A percentile compares a stretch with the other conserved stretches of the same genome.
These are phyloP conservation scores for Andricus grossulariae DNA, from an alignment of 1,140 invertebrate genomes.

Conservation along the genomic window DNA sequence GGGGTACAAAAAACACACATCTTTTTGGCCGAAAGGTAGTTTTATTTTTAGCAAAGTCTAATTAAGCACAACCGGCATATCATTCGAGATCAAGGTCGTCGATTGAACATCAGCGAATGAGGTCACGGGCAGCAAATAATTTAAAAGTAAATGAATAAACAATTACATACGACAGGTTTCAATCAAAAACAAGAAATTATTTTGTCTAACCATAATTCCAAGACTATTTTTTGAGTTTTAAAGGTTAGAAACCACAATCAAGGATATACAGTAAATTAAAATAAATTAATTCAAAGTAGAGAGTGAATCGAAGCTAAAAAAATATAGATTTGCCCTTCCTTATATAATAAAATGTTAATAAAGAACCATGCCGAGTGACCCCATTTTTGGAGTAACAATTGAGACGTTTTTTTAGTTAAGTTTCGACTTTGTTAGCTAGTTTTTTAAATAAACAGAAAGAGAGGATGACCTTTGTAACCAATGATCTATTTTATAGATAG, in stretches of 20 bases:
- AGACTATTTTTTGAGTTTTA: no score
- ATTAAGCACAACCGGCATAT: conserved; percentile 42
- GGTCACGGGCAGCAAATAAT: conserved; percentile 56
- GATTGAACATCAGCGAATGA: conserved; percentile 46
- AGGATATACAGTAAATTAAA: not conserved
- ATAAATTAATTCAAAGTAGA: not conserved
- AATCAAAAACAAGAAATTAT: no score
- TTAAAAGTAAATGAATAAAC: conserved; percentile 50
- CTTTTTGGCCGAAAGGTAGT: not conserved
- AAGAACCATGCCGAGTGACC: not conserved
- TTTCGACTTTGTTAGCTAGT: not conserved
- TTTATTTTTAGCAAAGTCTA: conserved; percentile 48
- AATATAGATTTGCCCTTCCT: conserved; percentile 15
- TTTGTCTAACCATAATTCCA: no score
- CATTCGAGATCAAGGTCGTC: conserved; percentile 63
- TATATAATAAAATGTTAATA: conserved; percentile 40
- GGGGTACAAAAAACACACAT: conserved; percentile 31
- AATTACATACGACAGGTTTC: no score
- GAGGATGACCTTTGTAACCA: conserved; percentile 39
- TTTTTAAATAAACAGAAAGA: not conserved
- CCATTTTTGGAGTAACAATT: not conserved
- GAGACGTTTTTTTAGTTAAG: not conserved
- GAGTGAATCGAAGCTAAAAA: not conserved
- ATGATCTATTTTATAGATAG: not conserved
- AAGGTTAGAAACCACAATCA: no score